Conservation (phyloP, 2,888 invertebrate genomes). For the Chouioia cunea region DNA sequence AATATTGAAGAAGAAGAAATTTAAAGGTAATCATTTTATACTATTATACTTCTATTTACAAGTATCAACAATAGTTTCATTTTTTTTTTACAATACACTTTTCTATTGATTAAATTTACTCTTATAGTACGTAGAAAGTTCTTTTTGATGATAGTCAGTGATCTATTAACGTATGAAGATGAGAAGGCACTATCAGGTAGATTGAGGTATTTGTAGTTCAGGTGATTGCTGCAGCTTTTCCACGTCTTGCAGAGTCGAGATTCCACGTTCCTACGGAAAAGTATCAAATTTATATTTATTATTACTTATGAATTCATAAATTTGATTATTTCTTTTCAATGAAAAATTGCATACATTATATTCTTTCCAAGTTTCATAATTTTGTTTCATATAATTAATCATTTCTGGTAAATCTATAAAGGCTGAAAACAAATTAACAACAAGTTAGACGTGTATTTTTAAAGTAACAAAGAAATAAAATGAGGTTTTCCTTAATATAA, state of each 20-base stretch:
- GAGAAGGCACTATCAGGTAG: slow-evolving; percentile 8
- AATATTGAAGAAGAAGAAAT: no score
- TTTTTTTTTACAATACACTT: no score
- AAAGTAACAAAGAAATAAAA: background rate
- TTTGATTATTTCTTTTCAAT: background rate
- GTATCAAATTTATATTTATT: slow-evolving; percentile 23
- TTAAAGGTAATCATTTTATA: no score
- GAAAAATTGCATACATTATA: slow-evolving; percentile 71
- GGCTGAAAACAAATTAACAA: slow-evolving; percentile 62
- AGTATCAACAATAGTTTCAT: no score
- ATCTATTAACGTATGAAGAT: no score
- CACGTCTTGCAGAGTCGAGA: slow-evolving; percentile 80
- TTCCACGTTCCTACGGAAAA: slow-evolving; percentile 73
- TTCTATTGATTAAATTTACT: no score
- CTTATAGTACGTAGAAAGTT: no score
- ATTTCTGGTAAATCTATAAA: slow-evolving; percentile 95
- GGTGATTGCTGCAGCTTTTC: slow-evolving; percentile 67
- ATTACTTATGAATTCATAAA: slow-evolving; percentile 10
- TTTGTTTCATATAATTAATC: slow-evolving; percentile 84
- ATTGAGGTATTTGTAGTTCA: slow-evolving; percentile 53
- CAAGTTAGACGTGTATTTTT: no score
- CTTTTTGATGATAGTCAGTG: no score
- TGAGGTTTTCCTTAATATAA: slow-evolving; percentile 42
- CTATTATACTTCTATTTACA: no score
- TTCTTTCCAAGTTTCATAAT: slow-evolving; percentile 93